Evolutionary conservation across 1,140 invertebrate genomes (phyloP).

Genomic region (Camponotus vicinus): DNA sequence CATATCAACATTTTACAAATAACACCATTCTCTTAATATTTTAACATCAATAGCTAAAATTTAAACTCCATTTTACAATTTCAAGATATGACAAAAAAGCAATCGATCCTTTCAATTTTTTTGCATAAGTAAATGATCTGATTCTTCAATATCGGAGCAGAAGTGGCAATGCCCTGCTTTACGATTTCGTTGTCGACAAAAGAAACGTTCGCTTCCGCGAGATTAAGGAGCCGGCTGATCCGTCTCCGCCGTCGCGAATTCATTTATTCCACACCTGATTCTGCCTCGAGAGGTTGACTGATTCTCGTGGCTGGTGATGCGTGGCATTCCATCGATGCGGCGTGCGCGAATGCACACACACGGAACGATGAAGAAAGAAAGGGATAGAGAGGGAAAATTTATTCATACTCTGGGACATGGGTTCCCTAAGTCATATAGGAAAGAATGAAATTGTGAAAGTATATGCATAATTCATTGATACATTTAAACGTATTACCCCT

Average conservation of each 20-base stretch:
- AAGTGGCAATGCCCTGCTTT: conserved; percentile 47
- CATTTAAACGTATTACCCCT: neutral
- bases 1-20: neutral
- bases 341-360: conserved; percentile 57
- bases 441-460: conserved; percentile 12
- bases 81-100: neutral
- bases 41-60: neutral
- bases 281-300: conserved; percentile 59
- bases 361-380: conserved; percentile 21
- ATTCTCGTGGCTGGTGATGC: conserved; percentile 68
- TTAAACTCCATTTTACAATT: neutral
- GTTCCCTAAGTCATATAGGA: conserved; percentile 7
- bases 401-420: conserved; percentile 51
- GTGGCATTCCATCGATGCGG: conserved; percentile 73
- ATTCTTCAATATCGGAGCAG: conserved; percentile 8
- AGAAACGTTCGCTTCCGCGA: conserved; percentile 54
- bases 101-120: neutral
- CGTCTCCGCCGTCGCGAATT: conserved; percentile 56
- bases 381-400: conserved; percentile 13
- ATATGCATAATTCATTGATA: conserved; percentile 7
- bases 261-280: conserved; percentile 64
- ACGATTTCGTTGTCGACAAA: conserved; percentile 41
- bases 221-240: conserved; percentile 59
- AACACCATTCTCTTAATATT: neutral
- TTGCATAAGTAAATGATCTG: conserved; percentile 23